Conservation (phyloP, 2,888 invertebrate genomes). For the Apamea epomidion region DNA sequence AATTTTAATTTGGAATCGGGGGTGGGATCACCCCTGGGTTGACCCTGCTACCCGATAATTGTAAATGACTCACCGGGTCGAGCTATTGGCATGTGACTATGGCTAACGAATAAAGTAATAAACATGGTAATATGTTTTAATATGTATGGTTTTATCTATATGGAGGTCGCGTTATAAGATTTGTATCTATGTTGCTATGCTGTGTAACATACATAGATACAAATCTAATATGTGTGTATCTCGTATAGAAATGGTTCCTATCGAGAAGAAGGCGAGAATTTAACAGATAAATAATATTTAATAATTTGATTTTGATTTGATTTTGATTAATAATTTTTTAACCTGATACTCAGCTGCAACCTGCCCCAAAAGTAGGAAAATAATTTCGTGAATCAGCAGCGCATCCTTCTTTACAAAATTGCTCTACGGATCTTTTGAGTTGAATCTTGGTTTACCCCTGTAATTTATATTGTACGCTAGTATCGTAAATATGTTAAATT, state of each 20-base stretch:
- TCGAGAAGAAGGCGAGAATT: not conserved
- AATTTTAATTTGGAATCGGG: conserved; percentile 83
- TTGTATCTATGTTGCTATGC: not conserved
- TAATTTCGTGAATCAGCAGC: not conserved
- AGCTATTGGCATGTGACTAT: conserved; percentile 18
- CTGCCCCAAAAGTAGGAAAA: no score
- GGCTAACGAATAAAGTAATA: conserved; percentile 49
- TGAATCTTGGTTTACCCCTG: not conserved
- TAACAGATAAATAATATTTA: not conserved
- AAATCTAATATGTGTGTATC: not conserved
- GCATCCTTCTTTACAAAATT: not conserved
- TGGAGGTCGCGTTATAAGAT: not conserved
- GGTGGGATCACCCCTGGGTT: conserved; percentile 72
- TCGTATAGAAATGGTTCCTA: not conserved
- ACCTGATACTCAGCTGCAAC: not conserved
- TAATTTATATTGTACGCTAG: conserved; percentile 3
- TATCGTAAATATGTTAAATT: conserved; percentile 26
- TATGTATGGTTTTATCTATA: conserved; percentile 11
- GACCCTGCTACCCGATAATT: conserved; percentile 78
- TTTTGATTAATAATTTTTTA: no score
- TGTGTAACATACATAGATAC: not conserved
- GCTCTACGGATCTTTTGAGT: not conserved
- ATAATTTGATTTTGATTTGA: no score
- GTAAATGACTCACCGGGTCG: conserved; percentile 77
- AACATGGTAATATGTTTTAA: conserved; percentile 35